These are phyloP conservation scores for Halocynthia roretzi DNA, from an alignment of 23 tunicate species.

Conservation along the genomic window DNA sequence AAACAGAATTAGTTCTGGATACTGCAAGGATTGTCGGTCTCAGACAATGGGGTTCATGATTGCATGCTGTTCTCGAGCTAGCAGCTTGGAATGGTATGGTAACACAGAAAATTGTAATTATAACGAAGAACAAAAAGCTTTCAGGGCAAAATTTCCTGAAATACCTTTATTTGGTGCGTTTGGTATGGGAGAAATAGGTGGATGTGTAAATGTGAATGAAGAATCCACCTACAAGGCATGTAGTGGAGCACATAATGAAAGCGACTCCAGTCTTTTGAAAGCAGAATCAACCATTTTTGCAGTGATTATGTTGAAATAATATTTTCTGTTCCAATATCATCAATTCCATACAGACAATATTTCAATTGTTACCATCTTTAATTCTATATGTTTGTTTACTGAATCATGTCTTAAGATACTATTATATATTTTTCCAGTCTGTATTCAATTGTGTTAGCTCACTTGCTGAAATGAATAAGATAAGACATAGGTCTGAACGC, in stretches of 20 bases:
- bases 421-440: too few relatives aligned
- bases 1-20: not conserved
- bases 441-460: too few relatives aligned
- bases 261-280: not conserved
- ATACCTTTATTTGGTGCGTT: conserved; percentile 10
- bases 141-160: conserved; percentile 9
- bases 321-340: too few relatives aligned
- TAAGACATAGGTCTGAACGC: too few relatives aligned
- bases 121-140: not conserved
- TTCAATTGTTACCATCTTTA: too few relatives aligned
- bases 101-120: not conserved
- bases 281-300: not conserved
- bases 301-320: conserved; percentile 4
- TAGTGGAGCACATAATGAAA: not conserved
- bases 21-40: conserved; percentile 2
- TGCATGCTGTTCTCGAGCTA: not conserved
- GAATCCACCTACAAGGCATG: not conserved
- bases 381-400: too few relatives aligned
- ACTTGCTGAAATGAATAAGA: too few relatives aligned
- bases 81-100: conserved; percentile 6
- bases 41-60: conserved; percentile 18
- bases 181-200: conserved; percentile 20
- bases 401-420: too few relatives aligned
- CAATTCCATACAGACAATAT: too few relatives aligned
- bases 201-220: conserved; percentile 11